Conservation (phyloP, 2,797 vertebrate genomes). For the Dendrocincla tyrannina region DNA sequence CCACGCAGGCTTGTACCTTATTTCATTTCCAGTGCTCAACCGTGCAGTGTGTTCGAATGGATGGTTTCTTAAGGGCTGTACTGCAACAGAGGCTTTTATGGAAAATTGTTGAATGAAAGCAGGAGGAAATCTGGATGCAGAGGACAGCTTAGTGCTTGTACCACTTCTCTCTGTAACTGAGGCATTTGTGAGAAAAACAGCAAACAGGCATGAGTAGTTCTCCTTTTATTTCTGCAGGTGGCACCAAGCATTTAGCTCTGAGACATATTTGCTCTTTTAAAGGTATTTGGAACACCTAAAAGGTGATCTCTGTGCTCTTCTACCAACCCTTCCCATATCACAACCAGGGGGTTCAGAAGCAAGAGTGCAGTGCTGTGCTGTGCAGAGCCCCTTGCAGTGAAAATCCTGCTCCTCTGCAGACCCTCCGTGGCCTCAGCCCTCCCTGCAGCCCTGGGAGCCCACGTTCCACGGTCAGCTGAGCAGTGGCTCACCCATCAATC, state of each 20-base stretch:
- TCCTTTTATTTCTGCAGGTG: conserved; percentile 34
- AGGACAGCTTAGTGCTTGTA: background rate
- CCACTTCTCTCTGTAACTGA: background rate
- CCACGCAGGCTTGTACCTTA: background rate
- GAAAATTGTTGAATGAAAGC: background rate
- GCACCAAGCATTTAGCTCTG: conserved; percentile 16
- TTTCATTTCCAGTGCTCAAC: background rate
- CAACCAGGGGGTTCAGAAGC: background rate
- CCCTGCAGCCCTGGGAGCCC: background rate
- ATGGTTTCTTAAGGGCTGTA: background rate
- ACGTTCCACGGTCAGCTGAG: background rate
- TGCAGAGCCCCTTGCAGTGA: background rate
- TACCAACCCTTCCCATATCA: background rate
- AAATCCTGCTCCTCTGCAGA: background rate
- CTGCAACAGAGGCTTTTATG: background rate
- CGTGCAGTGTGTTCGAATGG: background rate
- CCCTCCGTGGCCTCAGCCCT: background rate
- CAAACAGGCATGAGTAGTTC: background rate
- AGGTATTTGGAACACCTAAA: background rate
- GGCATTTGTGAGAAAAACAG: background rate
- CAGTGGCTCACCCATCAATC: background rate
- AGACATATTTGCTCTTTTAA: background rate
- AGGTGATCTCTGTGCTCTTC: background rate
- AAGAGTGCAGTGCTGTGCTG: background rate
- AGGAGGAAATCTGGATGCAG: background rate